phyloP scores from a whole-genome alignment of 2,113 vertebrate species.

The Isurus oxyrinchus region DNA sequence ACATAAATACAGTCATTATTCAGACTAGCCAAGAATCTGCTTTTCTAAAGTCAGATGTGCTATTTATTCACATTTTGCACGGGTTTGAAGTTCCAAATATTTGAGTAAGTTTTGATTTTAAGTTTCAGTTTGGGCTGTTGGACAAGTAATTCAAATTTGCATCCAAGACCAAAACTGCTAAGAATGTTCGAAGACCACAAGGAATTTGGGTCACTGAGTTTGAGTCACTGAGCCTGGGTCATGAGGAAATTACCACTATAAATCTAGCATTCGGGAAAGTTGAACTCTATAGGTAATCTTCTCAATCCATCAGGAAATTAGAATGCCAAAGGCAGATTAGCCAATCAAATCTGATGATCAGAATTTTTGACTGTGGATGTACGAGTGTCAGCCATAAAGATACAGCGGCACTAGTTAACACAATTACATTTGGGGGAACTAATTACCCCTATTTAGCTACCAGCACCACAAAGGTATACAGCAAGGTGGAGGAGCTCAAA shows the following conservation, averaged over 20 bases:
- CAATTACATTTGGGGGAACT: neutral
- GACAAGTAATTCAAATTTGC: neutral
- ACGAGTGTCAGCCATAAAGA: neutral
- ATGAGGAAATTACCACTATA: neutral
- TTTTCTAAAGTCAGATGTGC: neutral
- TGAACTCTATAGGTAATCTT: neutral
- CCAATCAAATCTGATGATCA: neutral
- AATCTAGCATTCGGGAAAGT: neutral
- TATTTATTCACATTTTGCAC: neutral
- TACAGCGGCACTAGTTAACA: neutral
- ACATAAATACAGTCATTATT: neutral
- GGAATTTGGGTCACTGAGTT: neutral
- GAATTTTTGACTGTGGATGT: neutral
- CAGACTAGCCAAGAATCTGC: neutral
- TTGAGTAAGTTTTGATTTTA: neutral
- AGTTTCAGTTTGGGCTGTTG: neutral
- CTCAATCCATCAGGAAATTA: neutral
- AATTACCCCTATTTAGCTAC: neutral
- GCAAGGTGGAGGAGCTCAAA: neutral
- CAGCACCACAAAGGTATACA: neutral
- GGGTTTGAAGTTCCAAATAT: neutral
- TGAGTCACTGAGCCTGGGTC: neutral
- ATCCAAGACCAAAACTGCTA: neutral
- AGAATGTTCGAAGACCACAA: neutral
- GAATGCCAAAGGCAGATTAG: neutral